Conservation (phyloP, 2,797 vertebrate species). For the Lutjanus argentimaculatus region DNA sequence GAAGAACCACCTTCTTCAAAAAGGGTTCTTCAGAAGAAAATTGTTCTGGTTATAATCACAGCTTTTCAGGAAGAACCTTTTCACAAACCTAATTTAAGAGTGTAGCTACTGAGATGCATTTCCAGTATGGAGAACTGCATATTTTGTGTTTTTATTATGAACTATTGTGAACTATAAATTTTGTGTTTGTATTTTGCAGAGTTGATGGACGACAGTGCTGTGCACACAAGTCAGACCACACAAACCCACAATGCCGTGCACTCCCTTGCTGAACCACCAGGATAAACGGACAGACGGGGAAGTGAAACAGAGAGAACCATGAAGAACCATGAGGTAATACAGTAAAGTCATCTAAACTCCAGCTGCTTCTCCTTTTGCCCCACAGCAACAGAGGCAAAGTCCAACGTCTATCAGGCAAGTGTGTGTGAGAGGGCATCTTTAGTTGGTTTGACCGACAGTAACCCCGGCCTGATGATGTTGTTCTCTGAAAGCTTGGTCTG, state of each 20-base stretch:
- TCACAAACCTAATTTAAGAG: no score
- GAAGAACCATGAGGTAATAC: slow-evolving; percentile 61
- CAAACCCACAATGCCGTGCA: background rate
- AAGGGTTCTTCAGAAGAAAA: no score
- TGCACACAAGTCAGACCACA: background rate
- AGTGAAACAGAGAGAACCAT: slow-evolving; percentile 47
- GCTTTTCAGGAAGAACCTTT: no score
- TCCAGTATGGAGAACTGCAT: background rate
- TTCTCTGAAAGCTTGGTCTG: slow-evolving; percentile 15
- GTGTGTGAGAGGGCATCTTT: slow-evolving; percentile 19
- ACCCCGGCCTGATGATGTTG: slow-evolving; percentile 36
- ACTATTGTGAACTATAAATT: no score
- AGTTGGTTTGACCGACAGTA: slow-evolving; percentile 47
- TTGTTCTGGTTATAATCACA: no score
- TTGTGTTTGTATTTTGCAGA: slow-evolving; percentile 1
- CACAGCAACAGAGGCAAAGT: slow-evolving; percentile 16
- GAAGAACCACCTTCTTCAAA: no score
- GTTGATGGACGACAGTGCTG: background rate
- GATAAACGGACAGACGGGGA: slow-evolving; percentile 35
- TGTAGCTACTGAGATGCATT: background rate
- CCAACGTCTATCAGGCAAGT: background rate
- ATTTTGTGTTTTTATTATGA: background rate
- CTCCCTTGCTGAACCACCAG: background rate
- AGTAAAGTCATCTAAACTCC: slow-evolving; percentile 40
- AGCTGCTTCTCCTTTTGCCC: slow-evolving; percentile 49